Evolutionary conservation across 2,797 vertebrate genomes (phyloP).

Genomic region (Yasuhikotakia modesta): DNA sequence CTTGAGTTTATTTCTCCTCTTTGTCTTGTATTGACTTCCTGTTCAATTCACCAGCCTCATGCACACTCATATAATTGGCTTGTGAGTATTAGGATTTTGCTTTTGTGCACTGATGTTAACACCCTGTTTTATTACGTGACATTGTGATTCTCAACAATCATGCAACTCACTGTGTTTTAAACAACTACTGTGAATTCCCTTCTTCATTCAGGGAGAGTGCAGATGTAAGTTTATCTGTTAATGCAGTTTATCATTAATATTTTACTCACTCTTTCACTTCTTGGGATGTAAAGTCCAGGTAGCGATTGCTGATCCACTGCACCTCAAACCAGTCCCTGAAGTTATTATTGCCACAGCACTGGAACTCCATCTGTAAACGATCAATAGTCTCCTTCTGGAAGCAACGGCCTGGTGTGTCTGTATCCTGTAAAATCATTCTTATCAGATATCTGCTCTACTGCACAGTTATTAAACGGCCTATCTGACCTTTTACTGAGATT

Average conservation of each 20-base stretch:
- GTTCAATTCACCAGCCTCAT: slow-evolving; percentile 1
- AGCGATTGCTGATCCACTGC: slow-evolving; percentile 98
- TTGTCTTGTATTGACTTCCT: slow-evolving; percentile 30
- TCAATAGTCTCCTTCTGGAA: slow-evolving; percentile 98
- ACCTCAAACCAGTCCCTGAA: slow-evolving; percentile 98
- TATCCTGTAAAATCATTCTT: slow-evolving; percentile 76
- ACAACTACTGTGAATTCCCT: neutral
- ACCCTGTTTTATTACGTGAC: neutral
- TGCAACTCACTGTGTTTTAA: neutral
- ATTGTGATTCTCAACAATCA: slow-evolving; percentile 13
- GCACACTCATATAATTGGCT: slow-evolving; percentile 6
- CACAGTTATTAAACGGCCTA: neutral
- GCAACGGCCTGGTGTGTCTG: slow-evolving; percentile 93
- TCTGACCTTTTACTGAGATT: too few species aligned
- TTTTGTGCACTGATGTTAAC: neutral
- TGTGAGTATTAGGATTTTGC: neutral
- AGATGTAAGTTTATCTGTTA: too few species aligned
- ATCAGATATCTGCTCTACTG: neutral
- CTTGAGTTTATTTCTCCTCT: neutral
- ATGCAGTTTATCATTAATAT: neutral
- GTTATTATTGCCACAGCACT: slow-evolving; percentile 94
- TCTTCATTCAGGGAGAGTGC: neutral
- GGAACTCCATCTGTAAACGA: slow-evolving; percentile 94
- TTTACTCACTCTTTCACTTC: slow-evolving; percentile 97
- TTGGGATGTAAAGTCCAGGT: slow-evolving; percentile 93